A percentile compares a stretch with the other conserved stretches of the same genome.
Evolutionary conservation across 1,140 invertebrate genomes (phyloP).

Genomic region (Harpegnathos saltator): DNA sequence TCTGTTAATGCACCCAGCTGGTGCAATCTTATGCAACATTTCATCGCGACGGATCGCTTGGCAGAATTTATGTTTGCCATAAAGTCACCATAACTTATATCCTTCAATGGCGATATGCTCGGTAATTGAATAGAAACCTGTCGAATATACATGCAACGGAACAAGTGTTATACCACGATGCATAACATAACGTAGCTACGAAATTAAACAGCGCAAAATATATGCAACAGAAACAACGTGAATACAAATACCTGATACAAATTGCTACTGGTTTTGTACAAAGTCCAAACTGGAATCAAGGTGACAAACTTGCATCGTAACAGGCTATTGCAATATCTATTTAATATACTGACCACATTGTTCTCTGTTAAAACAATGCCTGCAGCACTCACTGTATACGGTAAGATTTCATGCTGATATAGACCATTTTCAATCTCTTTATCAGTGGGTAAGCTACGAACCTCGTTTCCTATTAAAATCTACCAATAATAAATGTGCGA

Average conservation of each 20-base stretch:
- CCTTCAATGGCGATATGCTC: conserved; percentile 73
- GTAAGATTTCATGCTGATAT: conserved; percentile 83
- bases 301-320: conserved; percentile 94
- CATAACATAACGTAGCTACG: background rate
- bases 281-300: conserved; percentile 90
- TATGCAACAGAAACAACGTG: background rate
- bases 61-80: conserved; percentile 89
- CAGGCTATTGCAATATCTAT: conserved; percentile 92
- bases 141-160: conserved; percentile 22
- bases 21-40: conserved; percentile 91
- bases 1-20: conserved; percentile 92
- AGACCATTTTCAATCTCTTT: conserved; percentile 86
- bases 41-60: conserved; percentile 93
- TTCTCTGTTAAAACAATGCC: conserved; percentile 87
- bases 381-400: conserved; percentile 84
- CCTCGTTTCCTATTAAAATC: conserved; percentile 88
- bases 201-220: background rate
- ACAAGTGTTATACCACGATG: background rate
- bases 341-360: conserved; percentile 90
- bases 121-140: conserved; percentile 82
- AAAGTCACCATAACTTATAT: conserved; percentile 72
- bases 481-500: conserved; percentile 78
- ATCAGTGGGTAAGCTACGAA: conserved; percentile 85
- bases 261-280: conserved; percentile 66
- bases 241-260: conserved; percentile 56